phyloP scores from a whole-genome alignment of 1,140 invertebrate species.

The Laupala kohalensis region DNA sequence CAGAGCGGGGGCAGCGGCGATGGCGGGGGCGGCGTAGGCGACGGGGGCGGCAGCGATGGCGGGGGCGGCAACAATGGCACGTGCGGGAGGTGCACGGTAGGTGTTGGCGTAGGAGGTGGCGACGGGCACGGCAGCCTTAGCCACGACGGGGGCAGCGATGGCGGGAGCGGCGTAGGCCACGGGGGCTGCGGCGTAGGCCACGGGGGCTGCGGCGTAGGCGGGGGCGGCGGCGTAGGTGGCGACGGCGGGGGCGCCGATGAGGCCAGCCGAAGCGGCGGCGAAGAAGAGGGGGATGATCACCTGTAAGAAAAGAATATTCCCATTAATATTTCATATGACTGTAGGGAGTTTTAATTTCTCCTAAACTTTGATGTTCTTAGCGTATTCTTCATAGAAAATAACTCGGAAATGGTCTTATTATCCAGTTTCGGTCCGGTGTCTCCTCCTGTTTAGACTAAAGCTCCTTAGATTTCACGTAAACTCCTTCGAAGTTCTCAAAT shows the following conservation, averaged over 20 bases:
- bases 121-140: not conserved
- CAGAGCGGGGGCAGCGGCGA: constrained; percentile 2
- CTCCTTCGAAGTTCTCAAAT: too few species aligned
- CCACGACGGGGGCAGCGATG: not conserved
- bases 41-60: constrained; percentile 2
- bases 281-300: constrained; percentile 3
- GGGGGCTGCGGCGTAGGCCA: not conserved
- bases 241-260: not conserved
- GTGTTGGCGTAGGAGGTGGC: not conserved
- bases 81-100: constrained; percentile 2
- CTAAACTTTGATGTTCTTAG: too few species aligned
- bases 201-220: not conserved
- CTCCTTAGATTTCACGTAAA: too few species aligned
- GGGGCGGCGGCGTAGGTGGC: not conserved
- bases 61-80: not conserved
- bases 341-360: too few species aligned
- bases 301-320: not conserved
- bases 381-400: too few species aligned
- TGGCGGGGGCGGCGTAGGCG: not conserved
- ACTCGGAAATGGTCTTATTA: too few species aligned
- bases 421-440: too few species aligned
- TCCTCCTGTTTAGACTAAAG: too few species aligned
- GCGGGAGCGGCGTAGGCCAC: not conserved
- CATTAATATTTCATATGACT: too few species aligned
- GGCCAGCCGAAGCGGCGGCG: constrained; percentile 3